Conservation (phyloP, 2,113 vertebrate species). For the Sebastes schlegelii region DNA sequence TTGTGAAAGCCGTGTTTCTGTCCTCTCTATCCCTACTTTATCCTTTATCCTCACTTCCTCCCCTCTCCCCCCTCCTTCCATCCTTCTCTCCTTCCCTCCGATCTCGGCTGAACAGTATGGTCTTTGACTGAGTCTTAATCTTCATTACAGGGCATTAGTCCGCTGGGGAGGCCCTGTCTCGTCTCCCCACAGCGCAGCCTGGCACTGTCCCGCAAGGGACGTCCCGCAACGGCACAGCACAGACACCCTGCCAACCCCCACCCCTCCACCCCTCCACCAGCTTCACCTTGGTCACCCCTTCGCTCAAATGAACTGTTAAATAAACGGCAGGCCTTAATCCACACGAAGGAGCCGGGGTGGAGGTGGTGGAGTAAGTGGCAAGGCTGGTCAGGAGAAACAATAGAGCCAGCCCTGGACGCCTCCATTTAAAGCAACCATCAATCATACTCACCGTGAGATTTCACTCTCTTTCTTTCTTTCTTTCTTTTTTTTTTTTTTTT, state of each 20-base stretch:
- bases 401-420: slow-evolving; percentile 81
- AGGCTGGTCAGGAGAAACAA: slow-evolving; percentile 83
- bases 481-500: slow-evolving; percentile 50
- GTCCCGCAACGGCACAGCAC: slow-evolving; percentile 75
- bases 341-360: slow-evolving; percentile 70
- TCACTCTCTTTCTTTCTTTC: slow-evolving; percentile 31
- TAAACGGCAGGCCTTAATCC: slow-evolving; percentile 89
- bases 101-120: slow-evolving; percentile 83
- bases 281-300: slow-evolving; percentile 83
- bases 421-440: slow-evolving; percentile 87
- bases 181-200: slow-evolving; percentile 85
- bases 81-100: slow-evolving; percentile 65
- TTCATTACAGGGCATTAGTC: slow-evolving; percentile 98
- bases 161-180: slow-evolving; percentile 84
- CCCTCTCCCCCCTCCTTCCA: slow-evolving; percentile 63
- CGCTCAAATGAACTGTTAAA: slow-evolving; percentile 91
- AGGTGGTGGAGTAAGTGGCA: slow-evolving; percentile 63
- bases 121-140: slow-evolving; percentile 97
- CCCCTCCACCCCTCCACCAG: slow-evolving; percentile 28
- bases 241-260: slow-evolving; percentile 72
- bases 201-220: slow-evolving; percentile 86
- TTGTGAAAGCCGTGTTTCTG: slow-evolving; percentile 45
- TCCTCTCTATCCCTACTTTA: slow-evolving; percentile 55
- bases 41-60: slow-evolving; percentile 73
- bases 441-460: slow-evolving; percentile 86